Evolutionary conservation across 53 echinoderm and acorn worm species (phyloP).

Genomic region (Arbacia lixula): DNA sequence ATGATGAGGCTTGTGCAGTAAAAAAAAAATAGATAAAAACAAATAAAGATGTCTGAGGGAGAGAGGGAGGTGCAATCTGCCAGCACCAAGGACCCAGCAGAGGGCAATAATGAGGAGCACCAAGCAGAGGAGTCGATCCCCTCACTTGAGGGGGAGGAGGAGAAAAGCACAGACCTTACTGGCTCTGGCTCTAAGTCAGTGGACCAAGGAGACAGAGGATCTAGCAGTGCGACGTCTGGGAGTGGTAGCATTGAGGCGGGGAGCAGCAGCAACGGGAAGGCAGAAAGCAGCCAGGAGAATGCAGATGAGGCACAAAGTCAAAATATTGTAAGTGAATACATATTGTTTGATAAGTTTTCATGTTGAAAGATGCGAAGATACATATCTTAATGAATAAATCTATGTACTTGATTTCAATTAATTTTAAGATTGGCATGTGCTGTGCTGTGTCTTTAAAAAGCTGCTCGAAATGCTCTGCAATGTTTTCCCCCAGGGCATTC

Average conservation of each 20-base stretch:
- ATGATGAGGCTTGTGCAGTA: no score
- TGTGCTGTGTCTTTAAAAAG: no score
- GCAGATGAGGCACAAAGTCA: neutral
- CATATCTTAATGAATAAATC: no score
- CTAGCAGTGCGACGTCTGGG: conserved; percentile 12
- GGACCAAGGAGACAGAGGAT: neutral
- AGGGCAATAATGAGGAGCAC: conserved; percentile 12
- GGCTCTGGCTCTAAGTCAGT: conserved; percentile 16
- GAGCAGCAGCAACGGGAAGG: neutral
- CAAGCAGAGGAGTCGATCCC: conserved; percentile 41
- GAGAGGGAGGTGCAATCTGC: neutral
- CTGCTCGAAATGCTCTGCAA: no score
- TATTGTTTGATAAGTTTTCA: no score
- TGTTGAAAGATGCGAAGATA: no score
- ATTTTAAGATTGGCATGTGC: no score
- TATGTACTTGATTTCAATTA: no score
- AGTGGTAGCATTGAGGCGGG: neutral
- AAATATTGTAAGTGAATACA: no score
- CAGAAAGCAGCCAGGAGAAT: neutral
- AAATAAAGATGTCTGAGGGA: conserved; percentile 18
- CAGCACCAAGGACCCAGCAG: neutral
- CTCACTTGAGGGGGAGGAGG: conserved; percentile 41
- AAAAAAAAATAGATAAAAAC: no score
- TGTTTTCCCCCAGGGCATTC: no score
- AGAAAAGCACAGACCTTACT: no score